Base-by-base conservation (phyloP, 2,797 vertebrate species). In the Tamandua tetradactyla region DNA sequence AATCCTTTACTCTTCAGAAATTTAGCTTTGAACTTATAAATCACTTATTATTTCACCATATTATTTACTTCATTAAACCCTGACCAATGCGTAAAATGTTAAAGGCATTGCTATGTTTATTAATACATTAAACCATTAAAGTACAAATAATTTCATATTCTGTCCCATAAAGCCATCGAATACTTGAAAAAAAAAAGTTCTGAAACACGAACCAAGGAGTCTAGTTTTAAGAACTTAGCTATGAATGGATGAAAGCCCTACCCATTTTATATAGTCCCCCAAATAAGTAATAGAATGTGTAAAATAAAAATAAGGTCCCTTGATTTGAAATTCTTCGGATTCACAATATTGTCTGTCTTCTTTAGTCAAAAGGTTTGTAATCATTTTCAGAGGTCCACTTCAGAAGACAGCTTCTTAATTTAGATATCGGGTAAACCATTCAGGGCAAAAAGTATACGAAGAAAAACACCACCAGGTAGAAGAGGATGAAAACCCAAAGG, bases 401-500 rank as follows among this genome's bases (percentile, higher is more conserved):
- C 78, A 75, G 64, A 72, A 92, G 71, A 11, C 68, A 85, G 37
- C 27, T 57, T 96, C 74, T 88, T 93, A 42, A 71, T 61, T 64
- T 72, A 61, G 66, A 0, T 69, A 57, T 22, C 57, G 69, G 42
- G 90, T 83, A 92, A 74, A 87, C 35, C 44, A 87, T 13, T 97
- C 97, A 98, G 49, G 98, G 98, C 27, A 99, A 75, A 62, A 98
- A 98, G 71, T 99, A 99, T 72, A 99, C 97, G 64, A 99, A 1
- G 44, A 99, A 20, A 66, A 99, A 98, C 30, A 99, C 95, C 8
- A 47, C 92, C 32, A 99, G 1, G 93, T 99, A 98, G 83, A 99
- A 98, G 14, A 99, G 25, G 23, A 99, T 6, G 93, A 99, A 99
- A 2, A 98, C 89, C 98, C 98, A 99, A 9, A 99, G 90, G 85